A percentile compares a stretch with the other conserved stretches of the same genome.
Evolutionary conservation across 2,797 vertebrate genomes (phyloP).

Genomic region (Mus caroli): DNA sequence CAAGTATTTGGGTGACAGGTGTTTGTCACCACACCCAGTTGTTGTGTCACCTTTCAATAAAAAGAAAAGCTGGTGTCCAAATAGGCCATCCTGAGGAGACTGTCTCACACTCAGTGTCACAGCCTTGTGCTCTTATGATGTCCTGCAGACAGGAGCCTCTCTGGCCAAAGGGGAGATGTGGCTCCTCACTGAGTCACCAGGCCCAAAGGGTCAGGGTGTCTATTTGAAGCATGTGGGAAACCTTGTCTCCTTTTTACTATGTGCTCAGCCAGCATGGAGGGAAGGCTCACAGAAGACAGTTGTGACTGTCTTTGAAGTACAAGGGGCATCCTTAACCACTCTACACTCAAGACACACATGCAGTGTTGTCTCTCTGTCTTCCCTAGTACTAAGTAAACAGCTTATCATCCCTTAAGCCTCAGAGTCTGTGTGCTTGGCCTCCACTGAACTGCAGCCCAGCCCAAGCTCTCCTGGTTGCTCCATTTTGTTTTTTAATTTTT

Average conservation of each 20-base stretch:
- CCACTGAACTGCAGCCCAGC: background rate
- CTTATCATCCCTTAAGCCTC: background rate
- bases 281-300: background rate
- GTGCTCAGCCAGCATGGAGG: background rate
- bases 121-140: slow-evolving; percentile 11
- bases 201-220: background rate
- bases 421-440: background rate
- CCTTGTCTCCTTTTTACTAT: background rate
- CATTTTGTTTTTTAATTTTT: background rate
- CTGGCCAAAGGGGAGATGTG: background rate
- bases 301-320: background rate
- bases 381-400: background rate
- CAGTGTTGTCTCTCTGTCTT: background rate
- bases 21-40: background rate
- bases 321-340: too few species aligned
- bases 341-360: too few species aligned
- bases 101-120: background rate
- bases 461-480: background rate
- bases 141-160: slow-evolving; percentile 16
- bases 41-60: background rate
- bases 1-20: background rate
- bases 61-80: background rate
- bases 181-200: slow-evolving; percentile 24
- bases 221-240: background rate
- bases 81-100: background rate